Conservation (phyloP, 2,797 vertebrate species). For the Octomys mimax region DNA sequence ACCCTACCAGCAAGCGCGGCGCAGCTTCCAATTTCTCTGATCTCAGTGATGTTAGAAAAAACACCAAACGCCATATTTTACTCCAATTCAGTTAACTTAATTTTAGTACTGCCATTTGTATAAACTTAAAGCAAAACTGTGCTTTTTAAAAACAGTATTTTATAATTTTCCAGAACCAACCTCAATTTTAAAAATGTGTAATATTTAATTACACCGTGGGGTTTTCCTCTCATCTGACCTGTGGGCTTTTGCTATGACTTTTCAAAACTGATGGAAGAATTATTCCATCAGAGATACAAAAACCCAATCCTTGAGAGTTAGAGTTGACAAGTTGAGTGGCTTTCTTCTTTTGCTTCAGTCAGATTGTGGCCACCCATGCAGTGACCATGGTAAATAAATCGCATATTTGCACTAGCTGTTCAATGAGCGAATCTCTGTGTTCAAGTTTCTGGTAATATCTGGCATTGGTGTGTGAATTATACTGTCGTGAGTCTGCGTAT, state of each 20-base stretch:
- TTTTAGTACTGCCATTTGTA: constrained; percentile 77
- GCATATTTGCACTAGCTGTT: constrained; percentile 77
- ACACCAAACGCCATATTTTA: constrained; percentile 74
- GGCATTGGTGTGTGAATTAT: constrained; percentile 43
- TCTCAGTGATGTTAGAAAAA: constrained; percentile 61
- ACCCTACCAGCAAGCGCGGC: not conserved
- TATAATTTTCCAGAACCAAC: constrained; percentile 72
- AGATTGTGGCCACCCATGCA: constrained; percentile 30
- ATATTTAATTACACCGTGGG: constrained; percentile 34
- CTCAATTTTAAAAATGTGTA: constrained; percentile 54
- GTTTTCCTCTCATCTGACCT: constrained; percentile 29
- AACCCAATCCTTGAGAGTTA: not conserved
- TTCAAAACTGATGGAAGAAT: constrained; percentile 51
- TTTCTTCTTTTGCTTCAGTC: constrained; percentile 65
- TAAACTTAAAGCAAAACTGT: constrained; percentile 69
- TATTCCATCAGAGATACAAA: not conserved
- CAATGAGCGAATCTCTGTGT: constrained; percentile 74
- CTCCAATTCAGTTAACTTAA: constrained; percentile 51
- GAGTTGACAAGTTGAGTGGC: not conserved
- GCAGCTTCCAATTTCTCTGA: constrained; percentile 45
- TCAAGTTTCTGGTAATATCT: constrained; percentile 55
- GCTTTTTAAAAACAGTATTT: constrained; percentile 74
- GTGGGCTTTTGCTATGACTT: constrained; percentile 20
- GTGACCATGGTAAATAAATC: constrained; percentile 73
- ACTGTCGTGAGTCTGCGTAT: not conserved